These are phyloP conservation scores for Julus scandinavius DNA, from an alignment of 2,888 invertebrate genomes.

Conservation along the genomic window DNA sequence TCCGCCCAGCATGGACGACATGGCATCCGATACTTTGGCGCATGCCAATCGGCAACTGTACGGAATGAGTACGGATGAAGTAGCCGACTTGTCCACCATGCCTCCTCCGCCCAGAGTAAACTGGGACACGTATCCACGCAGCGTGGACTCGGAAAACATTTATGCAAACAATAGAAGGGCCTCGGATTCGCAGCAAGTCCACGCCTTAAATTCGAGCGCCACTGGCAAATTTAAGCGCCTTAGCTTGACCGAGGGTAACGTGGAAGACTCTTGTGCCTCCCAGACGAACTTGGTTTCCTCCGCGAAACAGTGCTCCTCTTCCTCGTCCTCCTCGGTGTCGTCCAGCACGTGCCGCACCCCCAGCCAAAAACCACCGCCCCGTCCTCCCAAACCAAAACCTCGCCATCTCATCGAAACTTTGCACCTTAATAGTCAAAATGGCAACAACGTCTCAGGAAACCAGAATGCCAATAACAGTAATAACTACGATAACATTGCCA, in stretches of 20 bases:
- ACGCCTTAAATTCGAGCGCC: neutral
- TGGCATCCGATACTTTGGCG: neutral
- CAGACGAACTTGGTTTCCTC: neutral
- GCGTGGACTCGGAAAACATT: constrained; percentile 55
- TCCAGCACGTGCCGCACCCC: neutral
- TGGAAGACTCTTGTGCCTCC: constrained; percentile 15
- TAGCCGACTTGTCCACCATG: neutral
- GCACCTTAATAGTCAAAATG: constrained; percentile 15
- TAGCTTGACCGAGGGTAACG: constrained; percentile 23
- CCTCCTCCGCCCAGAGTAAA: constrained; percentile 60
- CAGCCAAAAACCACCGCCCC: constrained; percentile 70
- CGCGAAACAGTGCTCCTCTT: constrained; percentile 34
- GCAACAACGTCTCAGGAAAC: constrained; percentile 41
- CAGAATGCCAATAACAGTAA: neutral
- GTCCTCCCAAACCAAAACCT: constrained; percentile 85
- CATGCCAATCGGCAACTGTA: neutral
- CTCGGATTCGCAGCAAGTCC: neutral
- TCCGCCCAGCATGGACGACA: constrained; percentile 55
- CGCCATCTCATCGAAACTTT: constrained; percentile 69
- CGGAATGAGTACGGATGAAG: neutral
- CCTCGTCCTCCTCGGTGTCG: constrained; percentile 25
- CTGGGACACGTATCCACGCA: constrained; percentile 60
- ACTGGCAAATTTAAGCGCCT: neutral
- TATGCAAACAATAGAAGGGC: constrained; percentile 35
- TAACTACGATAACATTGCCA: constrained; percentile 53